Evolutionary conservation across 2,888 invertebrate species (phyloP).

Genomic region (Aleiodes alternator): DNA sequence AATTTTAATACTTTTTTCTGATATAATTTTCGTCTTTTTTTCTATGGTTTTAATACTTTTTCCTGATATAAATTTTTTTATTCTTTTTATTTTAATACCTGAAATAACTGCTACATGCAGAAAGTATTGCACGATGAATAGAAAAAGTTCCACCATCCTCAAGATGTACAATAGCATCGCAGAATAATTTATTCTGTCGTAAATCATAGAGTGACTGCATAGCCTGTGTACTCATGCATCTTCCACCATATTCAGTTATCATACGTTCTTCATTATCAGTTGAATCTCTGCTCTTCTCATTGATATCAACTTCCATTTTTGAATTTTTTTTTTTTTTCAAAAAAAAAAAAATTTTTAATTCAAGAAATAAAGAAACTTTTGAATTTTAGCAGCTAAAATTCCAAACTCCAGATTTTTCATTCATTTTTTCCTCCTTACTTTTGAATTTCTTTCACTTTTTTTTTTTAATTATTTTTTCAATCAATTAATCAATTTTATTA

Average conservation of each 20-base stretch:
- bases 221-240: slow-evolving; percentile 89
- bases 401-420: slow-evolving; percentile 6
- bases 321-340: background rate
- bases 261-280: slow-evolving; percentile 37
- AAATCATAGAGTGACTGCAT: slow-evolving; percentile 91
- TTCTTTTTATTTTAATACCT: too few relatives aligned
- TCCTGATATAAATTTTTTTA: too few relatives aligned
- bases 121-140: slow-evolving; percentile 90
- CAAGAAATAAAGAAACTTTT: background rate
- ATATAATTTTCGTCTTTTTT: too few relatives aligned
- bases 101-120: slow-evolving; percentile 94
- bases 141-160: slow-evolving; percentile 89
- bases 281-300: slow-evolving; percentile 7
- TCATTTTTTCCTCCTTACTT: slow-evolving; percentile 1
- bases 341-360: too few relatives aligned
- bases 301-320: slow-evolving; percentile 26
- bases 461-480: slow-evolving; percentile 17
- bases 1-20: too few relatives aligned
- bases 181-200: slow-evolving; percentile 87
- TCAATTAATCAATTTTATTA: background rate
- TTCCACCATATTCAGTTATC: slow-evolving; percentile 76
- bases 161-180: slow-evolving; percentile 89
- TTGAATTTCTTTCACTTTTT: background rate
- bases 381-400: slow-evolving; percentile 19
- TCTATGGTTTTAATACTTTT: too few relatives aligned